These are phyloP conservation scores for Hylaeus anthracinus DNA, from an alignment of 1,140 invertebrate genomes.

Conservation along the genomic window DNA sequence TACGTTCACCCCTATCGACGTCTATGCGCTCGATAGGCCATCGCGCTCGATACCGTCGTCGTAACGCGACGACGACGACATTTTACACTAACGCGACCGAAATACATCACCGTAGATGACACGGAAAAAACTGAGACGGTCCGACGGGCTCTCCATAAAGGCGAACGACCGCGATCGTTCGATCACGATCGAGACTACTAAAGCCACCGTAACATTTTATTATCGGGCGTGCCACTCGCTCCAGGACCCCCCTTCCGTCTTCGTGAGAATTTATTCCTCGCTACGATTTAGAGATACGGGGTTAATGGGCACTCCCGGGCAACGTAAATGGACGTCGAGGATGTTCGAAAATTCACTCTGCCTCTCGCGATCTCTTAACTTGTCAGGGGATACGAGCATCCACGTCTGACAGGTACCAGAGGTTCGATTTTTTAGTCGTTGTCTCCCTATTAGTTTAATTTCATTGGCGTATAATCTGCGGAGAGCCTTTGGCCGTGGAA, in stretches of 20 bases:
- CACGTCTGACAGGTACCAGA: background rate
- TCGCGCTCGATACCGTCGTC: background rate
- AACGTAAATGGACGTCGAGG: slow-evolving; percentile 22
- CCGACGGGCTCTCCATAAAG: slow-evolving; percentile 50
- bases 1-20: background rate
- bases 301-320: slow-evolving; percentile 30
- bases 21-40: background rate
- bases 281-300: slow-evolving; percentile 36
- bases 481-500: too few relatives aligned
- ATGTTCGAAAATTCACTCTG: slow-evolving; percentile 12
- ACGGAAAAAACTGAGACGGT: slow-evolving; percentile 62
- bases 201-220: slow-evolving; percentile 63
- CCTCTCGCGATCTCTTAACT: background rate
- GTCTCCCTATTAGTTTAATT: background rate
- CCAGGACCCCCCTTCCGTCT: slow-evolving; percentile 9
- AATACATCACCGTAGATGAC: slow-evolving; percentile 51
- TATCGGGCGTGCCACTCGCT: slow-evolving; percentile 57
- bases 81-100: slow-evolving; percentile 50
- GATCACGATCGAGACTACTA: slow-evolving; percentile 56
- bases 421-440: background rate
- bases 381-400: background rate
- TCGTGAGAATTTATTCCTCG: slow-evolving; percentile 45
- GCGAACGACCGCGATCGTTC: slow-evolving; percentile 31
- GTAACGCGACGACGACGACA: background rate
- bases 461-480: too few relatives aligned